Percentiles rank a stretch among this genome's conserved stretches.
These are phyloP conservation scores for Dascillus cervinus DNA, from an alignment of 2,888 invertebrate genomes.

Conservation along the genomic window DNA sequence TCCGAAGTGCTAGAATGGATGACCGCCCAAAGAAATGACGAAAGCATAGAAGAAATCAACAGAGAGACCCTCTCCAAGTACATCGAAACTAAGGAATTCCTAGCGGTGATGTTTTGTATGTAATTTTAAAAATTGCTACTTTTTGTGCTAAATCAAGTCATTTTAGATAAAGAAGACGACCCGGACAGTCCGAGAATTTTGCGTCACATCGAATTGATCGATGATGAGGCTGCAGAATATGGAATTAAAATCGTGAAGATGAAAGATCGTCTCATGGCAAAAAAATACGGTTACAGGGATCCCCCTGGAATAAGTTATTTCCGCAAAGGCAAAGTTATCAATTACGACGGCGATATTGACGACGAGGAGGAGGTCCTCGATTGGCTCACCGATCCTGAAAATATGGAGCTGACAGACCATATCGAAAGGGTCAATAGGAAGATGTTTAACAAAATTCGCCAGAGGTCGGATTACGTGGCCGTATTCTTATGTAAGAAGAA, in stretches of 20 bases:
- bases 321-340: slow-evolving; percentile 79
- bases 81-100: slow-evolving; percentile 83
- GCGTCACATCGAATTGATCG: slow-evolving; percentile 82
- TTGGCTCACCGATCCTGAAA: slow-evolving; percentile 88
- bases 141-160: background rate
- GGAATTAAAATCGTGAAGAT: slow-evolving; percentile 87
- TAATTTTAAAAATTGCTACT: slow-evolving; percentile 29
- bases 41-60: slow-evolving; percentile 84
- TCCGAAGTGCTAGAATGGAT: slow-evolving; percentile 84
- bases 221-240: slow-evolving; percentile 86
- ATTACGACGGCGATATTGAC: slow-evolving; percentile 88
- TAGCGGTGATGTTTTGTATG: slow-evolving; percentile 91
- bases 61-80: slow-evolving; percentile 74
- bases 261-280: slow-evolving; percentile 83
- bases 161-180: slow-evolving; percentile 72
- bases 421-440: slow-evolving; percentile 87
- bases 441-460: slow-evolving; percentile 88
- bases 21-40: slow-evolving; percentile 83
- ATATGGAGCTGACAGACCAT: slow-evolving; percentile 89
- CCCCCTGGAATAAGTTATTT: slow-evolving; percentile 89
- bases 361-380: slow-evolving; percentile 84
- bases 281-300: slow-evolving; percentile 84
- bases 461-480: slow-evolving; percentile 82
- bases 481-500: slow-evolving; percentile 80
- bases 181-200: slow-evolving; percentile 70